Base-by-base conservation (phyloP, 2,113 vertebrate species). In the Petrocephalus microphthalmus region DNA sequence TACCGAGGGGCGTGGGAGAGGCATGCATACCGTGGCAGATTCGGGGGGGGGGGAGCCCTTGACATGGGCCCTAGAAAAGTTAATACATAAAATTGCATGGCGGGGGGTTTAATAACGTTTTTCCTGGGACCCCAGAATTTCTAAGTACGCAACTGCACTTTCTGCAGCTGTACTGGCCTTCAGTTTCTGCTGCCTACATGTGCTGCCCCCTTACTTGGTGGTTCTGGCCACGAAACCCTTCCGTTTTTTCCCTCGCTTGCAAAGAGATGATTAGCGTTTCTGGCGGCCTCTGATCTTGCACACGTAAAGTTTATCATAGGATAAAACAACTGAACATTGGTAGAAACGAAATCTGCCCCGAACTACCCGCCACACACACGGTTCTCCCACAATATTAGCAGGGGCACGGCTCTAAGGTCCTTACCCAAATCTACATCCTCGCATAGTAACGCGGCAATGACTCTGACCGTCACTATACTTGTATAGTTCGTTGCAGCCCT, bases 241-340 rank as follows among this genome's bases (percentile, higher is more conserved):
- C 91, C 95, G 94, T 37, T 96, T 92, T 91, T 95, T 96, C 93
- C 92, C 94, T 88, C 94, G 94, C 89, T 95, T 96, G 10, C 94
- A 92, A 86, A 95, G 91, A 71, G 93, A 93, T 94, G n/a, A 93
- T 89, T 95, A 93, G 88, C 93, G 92, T 90, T 96, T 95, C 89
- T 94, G 92, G 87, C 92, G 93, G 84, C 93, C 93, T 53, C 92
- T 93, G 91, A 92, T 89, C 92, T 92, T 93, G 93, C 95, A 96
- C 92, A 71, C 89, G 92, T 95, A 91, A 13, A 92, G 95, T 89
- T 95, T 95, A 89, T 94, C 91, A 45, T 94, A 94, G 90, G 92
- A 64, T 64, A 42, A 42, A 42, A 42, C n/a, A 64, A 29, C 11
- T 29, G 0, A 64, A 64, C 25, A 64, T 29, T 29, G 60, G 60